Evolutionary conservation across 2,113 vertebrate species (phyloP).

Genomic region (Camelus bactrianus): DNA sequence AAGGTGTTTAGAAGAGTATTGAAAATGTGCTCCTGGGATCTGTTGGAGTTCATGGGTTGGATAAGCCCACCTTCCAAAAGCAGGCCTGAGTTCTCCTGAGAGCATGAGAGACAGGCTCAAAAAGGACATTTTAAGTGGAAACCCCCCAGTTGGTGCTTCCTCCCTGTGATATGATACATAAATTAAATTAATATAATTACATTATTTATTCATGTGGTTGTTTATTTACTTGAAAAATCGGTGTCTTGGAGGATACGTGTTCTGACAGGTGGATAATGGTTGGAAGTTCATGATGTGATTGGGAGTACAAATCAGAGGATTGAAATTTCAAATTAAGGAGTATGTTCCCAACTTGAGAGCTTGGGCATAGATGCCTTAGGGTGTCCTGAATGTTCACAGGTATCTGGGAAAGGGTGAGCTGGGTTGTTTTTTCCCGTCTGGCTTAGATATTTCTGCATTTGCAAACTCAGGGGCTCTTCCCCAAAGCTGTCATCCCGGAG

Average conservation of each 20-base stretch:
- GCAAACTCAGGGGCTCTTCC: background rate
- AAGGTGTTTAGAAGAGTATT: background rate
- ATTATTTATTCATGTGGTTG: background rate
- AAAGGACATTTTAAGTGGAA: background rate
- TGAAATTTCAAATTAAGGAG: slow-evolving; percentile 24
- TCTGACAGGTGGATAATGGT: background rate
- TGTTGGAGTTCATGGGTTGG: background rate
- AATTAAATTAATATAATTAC: background rate
- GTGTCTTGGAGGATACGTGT: background rate
- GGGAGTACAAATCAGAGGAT: background rate
- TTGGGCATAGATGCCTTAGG: background rate
- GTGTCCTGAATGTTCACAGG: background rate
- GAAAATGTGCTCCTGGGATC: background rate
- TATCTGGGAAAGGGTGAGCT: background rate
- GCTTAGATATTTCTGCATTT: background rate
- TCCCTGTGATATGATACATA: background rate
- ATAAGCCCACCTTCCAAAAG: background rate
- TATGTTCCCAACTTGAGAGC: background rate
- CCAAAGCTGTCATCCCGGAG: background rate
- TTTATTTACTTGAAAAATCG: background rate
- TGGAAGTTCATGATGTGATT: background rate
- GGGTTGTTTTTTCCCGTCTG: background rate
- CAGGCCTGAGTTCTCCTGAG: background rate
- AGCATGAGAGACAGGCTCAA: background rate
- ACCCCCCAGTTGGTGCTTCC: background rate